A percentile compares a stretch with the other conserved stretches of the same genome.
phyloP scores from a whole-genome alignment of 2,888 invertebrate species.

The Ceramica pisi region DNA sequence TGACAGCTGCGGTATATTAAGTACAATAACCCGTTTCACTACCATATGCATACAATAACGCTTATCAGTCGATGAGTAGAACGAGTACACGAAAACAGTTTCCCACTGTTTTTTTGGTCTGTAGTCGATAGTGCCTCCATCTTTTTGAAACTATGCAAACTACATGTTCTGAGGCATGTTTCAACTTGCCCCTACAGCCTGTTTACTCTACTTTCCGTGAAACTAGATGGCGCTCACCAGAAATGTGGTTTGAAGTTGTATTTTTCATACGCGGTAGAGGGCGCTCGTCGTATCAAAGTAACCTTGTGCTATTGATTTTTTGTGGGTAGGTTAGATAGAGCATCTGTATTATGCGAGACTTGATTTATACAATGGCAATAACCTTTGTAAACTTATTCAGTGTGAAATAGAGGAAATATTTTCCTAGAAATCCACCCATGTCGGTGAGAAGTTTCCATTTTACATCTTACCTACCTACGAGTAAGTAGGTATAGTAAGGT shows the following conservation, averaged over 20 bases:
- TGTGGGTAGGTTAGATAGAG: conserved; percentile 18
- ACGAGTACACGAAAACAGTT: conserved; percentile 44
- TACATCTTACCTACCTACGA: not conserved
- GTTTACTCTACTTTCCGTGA: conserved; percentile 21
- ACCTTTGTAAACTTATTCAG: conserved; percentile 33
- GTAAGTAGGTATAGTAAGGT: not conserved
- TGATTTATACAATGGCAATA: conserved; percentile 21
- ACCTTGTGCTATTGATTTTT: conserved; percentile 45
- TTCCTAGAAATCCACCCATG: conserved; percentile 8
- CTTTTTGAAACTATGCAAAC: conserved; percentile 40
- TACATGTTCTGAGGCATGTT: conserved; percentile 32
- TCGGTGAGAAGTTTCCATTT: conserved; percentile 28
- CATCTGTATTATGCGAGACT: conserved; percentile 16
- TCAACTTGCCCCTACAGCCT: conserved; percentile 39
- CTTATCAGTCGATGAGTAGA: conserved; percentile 50
- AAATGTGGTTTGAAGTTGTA: conserved; percentile 11
- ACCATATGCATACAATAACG: conserved; percentile 48
- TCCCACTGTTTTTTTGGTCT: conserved; percentile 12
- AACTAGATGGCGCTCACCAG: conserved; percentile 61
- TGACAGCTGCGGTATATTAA: conserved; percentile 44
- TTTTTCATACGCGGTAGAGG: conserved; percentile 48
- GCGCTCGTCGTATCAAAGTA: conserved; percentile 37
- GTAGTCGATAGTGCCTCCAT: conserved; percentile 48
- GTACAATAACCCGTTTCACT: conserved; percentile 56
- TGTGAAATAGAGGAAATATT: conserved; percentile 34